Conservation (phyloP, 2,888 invertebrate species). For the Plebejus argus region DNA sequence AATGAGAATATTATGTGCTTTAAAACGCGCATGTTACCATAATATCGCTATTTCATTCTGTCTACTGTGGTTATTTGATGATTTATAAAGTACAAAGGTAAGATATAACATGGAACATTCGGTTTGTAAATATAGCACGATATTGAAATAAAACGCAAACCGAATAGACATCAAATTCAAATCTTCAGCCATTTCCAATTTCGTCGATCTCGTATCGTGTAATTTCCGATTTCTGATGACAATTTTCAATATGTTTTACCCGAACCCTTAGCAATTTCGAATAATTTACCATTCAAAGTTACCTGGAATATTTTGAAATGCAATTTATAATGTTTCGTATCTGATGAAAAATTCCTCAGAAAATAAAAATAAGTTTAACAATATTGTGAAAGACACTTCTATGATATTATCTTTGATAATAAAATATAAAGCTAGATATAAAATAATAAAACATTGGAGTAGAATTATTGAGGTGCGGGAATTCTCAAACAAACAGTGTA, state of each 20-base stretch:
- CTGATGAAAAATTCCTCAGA: neutral
- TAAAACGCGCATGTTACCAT: too few species aligned
- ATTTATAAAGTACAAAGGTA: neutral
- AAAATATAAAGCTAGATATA: neutral
- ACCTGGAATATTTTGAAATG: constrained; percentile 11
- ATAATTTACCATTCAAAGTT: constrained; percentile 26
- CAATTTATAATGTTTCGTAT: neutral
- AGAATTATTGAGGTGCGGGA: neutral
- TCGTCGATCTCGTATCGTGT: constrained; percentile 57
- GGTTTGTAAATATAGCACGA: neutral
- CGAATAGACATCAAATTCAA: constrained; percentile 44
- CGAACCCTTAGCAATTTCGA: constrained; percentile 43
- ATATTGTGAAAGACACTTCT: neutral
- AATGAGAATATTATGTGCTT: too few species aligned
- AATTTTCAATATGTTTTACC: constrained; percentile 56
- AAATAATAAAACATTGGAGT: neutral
- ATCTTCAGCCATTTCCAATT: constrained; percentile 63
- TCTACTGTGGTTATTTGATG: too few species aligned
- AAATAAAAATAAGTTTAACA: neutral
- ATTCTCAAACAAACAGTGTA: neutral
- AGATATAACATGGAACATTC: neutral
- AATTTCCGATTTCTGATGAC: constrained; percentile 63
- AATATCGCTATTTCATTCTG: too few species aligned
- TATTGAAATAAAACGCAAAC: constrained; percentile 33
- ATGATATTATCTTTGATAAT: neutral